Base-by-base conservation (phyloP, 1,140 invertebrate genomes). In the Brachionus manjavacas region DNA sequence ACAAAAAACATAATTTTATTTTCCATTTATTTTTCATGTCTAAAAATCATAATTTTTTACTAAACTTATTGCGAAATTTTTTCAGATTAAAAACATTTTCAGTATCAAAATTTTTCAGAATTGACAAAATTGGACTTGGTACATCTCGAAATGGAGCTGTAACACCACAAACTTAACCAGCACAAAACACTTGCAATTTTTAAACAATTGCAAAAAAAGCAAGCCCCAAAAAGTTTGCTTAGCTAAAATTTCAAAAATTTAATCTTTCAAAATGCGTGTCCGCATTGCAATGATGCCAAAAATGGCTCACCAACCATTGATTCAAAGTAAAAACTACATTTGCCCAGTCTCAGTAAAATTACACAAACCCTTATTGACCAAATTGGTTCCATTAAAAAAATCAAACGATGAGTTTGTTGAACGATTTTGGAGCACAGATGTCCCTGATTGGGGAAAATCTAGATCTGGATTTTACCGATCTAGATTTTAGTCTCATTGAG, bases 261-360 rank as follows among this genome's bases (percentile, higher is more conserved):
- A 68, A 35, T 14, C 16, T 25, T 60, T 60, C 52, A 72, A 72
- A 72, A 72, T 72, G 68, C 68, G 68, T 41, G 68, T 72, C 16
- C 68, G 68, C 68, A 72, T 72, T 20, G 23, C 46, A 76, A 76
- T 25, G 72, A 23, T 46, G 25, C 72, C 72, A 23, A 76, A 76
- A 76, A 76, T 76, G 72, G 72, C 25, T 76, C 41, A 46, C 72
- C 72, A 76, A 76, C 12, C 72, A 25, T 76, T 76, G 72, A 46
- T 76, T 43, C 16, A 76, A 39, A 41, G 39, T 39, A 74, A 74
- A 41, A 74, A 46, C 41, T 43, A 74, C 39, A 43, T 11, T 35
- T 28, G 12, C 3, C 25, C 25, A 14, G 14, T 70, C 7, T 35
- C 31, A 25, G 46, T 35, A 76, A 49, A 76, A 46, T 43, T 49